Conservation (phyloP, 2,113 vertebrate species). For the Bubalus kerabau region DNA sequence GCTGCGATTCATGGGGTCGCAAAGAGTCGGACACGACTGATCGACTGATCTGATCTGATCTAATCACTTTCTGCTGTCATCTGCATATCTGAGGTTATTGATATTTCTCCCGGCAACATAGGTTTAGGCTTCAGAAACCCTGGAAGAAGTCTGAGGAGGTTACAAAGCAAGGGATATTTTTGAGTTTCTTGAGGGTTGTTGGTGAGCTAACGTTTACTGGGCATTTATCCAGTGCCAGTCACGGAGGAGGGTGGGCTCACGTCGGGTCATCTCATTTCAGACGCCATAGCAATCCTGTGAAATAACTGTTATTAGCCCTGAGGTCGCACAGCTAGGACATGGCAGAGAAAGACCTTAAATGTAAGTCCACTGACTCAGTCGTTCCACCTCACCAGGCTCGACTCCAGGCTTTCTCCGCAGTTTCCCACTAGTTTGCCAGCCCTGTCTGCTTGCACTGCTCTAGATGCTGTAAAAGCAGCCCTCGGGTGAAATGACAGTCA, state of each 20-base stretch:
- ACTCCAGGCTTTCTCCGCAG: neutral
- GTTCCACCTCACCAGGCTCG: neutral
- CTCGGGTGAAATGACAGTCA: slow-evolving; percentile 2
- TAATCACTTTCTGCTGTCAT: too few relatives aligned
- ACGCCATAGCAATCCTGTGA: neutral
- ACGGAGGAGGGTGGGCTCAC: neutral
- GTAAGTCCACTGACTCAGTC: neutral
- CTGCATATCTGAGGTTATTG: too few relatives aligned
- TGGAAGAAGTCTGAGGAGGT: neutral
- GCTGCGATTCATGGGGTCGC: too few relatives aligned
- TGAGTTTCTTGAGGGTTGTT: neutral
- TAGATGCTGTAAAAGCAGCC: slow-evolving; percentile 13
- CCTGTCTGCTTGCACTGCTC: neutral
- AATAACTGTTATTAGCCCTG: slow-evolving; percentile 1
- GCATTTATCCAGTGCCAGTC: slow-evolving; percentile 15
- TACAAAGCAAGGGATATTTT: neutral
- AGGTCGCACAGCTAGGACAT: neutral
- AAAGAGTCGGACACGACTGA: too few relatives aligned
- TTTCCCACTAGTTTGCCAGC: neutral
- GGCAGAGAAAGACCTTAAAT: neutral
- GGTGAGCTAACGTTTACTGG: neutral
- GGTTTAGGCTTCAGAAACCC: neutral
- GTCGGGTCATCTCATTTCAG: neutral
- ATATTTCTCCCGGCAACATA: neutral
- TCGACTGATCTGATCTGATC: too few relatives aligned